These are phyloP conservation scores for Erebia palarica DNA, from an alignment of 2,888 invertebrate genomes.

Conservation along the genomic window DNA sequence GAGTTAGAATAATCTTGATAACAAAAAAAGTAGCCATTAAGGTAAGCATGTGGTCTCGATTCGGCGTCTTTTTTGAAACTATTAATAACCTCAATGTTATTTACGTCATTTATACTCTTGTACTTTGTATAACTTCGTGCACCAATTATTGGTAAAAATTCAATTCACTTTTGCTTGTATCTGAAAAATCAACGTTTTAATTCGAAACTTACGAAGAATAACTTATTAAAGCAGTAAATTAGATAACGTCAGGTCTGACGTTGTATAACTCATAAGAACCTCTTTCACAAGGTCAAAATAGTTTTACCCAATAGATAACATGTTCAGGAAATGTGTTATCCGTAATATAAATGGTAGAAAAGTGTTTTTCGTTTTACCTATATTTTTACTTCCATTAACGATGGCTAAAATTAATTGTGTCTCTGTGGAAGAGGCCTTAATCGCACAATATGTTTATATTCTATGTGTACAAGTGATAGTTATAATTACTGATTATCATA, in stretches of 20 bases:
- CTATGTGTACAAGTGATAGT: slow-evolving; percentile 24
- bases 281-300: slow-evolving; percentile 17
- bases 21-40: slow-evolving; percentile 11
- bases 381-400: background rate
- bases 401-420: slow-evolving; percentile 6
- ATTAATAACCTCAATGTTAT: slow-evolving; percentile 28
- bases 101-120: slow-evolving; percentile 14
- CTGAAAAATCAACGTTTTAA: slow-evolving; percentile 4
- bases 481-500: slow-evolving; percentile 26
- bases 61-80: slow-evolving; percentile 14
- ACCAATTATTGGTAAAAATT: slow-evolving; percentile 25
- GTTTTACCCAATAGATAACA: background rate
- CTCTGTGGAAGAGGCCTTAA: slow-evolving; percentile 16
- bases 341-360: background rate
- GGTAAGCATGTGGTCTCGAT: slow-evolving; percentile 23
- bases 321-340: background rate
- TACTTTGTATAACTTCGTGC: slow-evolving; percentile 33
- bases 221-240: slow-evolving; percentile 9
- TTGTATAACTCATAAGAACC: slow-evolving; percentile 19
- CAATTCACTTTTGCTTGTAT: background rate
- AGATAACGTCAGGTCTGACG: slow-evolving; percentile 17
- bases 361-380: background rate
- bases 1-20: slow-evolving; percentile 11
- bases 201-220: slow-evolving; percentile 2
- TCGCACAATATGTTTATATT: slow-evolving; percentile 34